A percentile compares a stretch with the other conserved stretches of the same genome.
Evolutionary conservation across 2,888 invertebrate genomes (phyloP).

Genomic region (Pycnomerus fuliginosus): DNA sequence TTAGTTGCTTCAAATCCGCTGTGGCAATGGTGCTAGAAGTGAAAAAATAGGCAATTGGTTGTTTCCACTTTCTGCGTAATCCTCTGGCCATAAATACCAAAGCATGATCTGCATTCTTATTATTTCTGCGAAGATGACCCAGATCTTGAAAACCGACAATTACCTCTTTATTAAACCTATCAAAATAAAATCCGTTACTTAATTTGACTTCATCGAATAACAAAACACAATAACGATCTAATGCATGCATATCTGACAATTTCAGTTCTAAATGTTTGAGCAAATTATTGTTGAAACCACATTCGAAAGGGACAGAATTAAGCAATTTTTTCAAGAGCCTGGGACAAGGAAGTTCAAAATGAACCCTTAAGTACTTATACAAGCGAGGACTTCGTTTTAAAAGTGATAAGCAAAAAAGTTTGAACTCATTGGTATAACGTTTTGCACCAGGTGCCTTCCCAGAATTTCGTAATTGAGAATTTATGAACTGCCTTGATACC

Average conservation of each 20-base stretch:
- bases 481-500: conserved; percentile 15
- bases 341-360: conserved; percentile 11
- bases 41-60: conserved; percentile 21
- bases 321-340: conserved; percentile 13
- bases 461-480: conserved; percentile 11
- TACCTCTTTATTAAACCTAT: not conserved
- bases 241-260: conserved; percentile 6
- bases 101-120: conserved; percentile 14
- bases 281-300: conserved; percentile 16
- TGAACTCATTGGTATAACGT: conserved; percentile 4
- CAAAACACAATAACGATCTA: conserved; percentile 12
- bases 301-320: conserved; percentile 10
- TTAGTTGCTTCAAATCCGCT: conserved; percentile 3
- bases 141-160: conserved; percentile 4
- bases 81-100: conserved; percentile 17
- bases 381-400: conserved; percentile 23
- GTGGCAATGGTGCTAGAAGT: conserved; percentile 9
- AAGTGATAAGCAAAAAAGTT: conserved; percentile 14
- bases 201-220: conserved; percentile 3
- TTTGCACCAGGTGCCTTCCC: conserved; percentile 5
- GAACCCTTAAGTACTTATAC: conserved; percentile 6
- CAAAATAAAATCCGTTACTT: conserved; percentile 1
- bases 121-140: conserved; percentile 1
- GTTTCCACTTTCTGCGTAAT: conserved; percentile 17
- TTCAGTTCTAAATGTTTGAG: conserved; percentile 8